Evolutionary conservation across 1,140 invertebrate genomes (phyloP), one percentile per base, ranked within the genome.

Genomic region (Grapholita molesta): DNA sequence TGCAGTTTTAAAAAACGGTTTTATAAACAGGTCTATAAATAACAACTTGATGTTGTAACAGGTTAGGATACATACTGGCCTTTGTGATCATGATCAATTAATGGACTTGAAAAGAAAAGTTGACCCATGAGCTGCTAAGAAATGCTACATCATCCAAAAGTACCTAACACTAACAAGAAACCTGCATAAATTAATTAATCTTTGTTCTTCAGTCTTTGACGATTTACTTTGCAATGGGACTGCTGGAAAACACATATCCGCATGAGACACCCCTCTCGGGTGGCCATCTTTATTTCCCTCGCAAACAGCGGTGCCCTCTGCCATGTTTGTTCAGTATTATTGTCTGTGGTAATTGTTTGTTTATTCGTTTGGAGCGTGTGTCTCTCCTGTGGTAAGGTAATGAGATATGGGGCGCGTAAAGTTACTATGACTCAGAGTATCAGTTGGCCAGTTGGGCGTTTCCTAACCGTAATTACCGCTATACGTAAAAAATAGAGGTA

Each of bases 231-330:
- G 35, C n/a, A n/a, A n/a, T n/a, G n/a, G 35, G 15, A 21, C 21
- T 48, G 6, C n/a, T 48, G 42, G 2, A 48, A 38, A 38, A 15
- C 35, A 48, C 18, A 48, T 48, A 48, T 48, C 18, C 42, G 21
- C 42, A 48, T 48, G 42, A 48, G 42, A 21, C 42, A 48, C 42
- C 42, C 42, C 42, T 48, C 42, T 21, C 42, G 42, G 53, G 55
- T 30, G 55, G 55, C 55, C 55, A 61, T 61, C 55, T 61, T 61
- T 57, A 48, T 48, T 48, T 48, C 42, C 18, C 38, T 12, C 53
- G 55, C 25, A 61, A 61, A 61, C 55, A 61, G 55, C n/a, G 24
- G 23, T 55, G 55, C 55, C 55, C 55, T 61, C 55, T 61, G 24
- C 55, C 3, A 15, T 61, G 55, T 61, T 28, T 61, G 55, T 12